Conservation (phyloP, 2,113 vertebrate species). For the Gavia stellata region DNA sequence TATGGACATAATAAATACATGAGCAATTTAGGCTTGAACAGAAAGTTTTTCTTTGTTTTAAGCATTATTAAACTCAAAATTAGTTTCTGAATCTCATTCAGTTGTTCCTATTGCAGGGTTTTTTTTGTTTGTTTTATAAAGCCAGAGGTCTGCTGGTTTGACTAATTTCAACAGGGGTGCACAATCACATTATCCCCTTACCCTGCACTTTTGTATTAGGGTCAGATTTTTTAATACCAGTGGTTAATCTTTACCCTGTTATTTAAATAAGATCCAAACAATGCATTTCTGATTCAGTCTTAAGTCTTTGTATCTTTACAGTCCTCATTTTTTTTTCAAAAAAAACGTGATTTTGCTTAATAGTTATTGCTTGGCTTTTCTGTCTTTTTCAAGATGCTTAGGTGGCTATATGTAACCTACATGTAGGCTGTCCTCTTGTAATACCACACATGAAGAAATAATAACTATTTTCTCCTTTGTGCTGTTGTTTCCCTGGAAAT, state of each 20-base stretch:
- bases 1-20: neutral
- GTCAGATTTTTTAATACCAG: neutral
- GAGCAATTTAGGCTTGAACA: neutral
- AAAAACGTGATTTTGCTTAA: neutral
- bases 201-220: neutral
- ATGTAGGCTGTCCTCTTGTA: neutral
- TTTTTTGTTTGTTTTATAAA: neutral
- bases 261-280: neutral
- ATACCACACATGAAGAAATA: neutral
- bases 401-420: neutral
- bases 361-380: neutral
- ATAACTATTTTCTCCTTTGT: neutral
- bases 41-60: neutral
- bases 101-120: neutral
- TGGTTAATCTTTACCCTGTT: neutral
- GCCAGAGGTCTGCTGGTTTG: neutral
- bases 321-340: neutral
- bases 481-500: neutral
- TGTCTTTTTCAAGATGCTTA: neutral
- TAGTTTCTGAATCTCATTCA: neutral
- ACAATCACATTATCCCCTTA: neutral
- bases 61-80: neutral
- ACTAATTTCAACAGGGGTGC: neutral
- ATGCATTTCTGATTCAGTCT: neutral
- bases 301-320: neutral